Evolutionary conservation across 2,888 invertebrate species (phyloP).

Genomic region (Drosophila acutilabella): DNA sequence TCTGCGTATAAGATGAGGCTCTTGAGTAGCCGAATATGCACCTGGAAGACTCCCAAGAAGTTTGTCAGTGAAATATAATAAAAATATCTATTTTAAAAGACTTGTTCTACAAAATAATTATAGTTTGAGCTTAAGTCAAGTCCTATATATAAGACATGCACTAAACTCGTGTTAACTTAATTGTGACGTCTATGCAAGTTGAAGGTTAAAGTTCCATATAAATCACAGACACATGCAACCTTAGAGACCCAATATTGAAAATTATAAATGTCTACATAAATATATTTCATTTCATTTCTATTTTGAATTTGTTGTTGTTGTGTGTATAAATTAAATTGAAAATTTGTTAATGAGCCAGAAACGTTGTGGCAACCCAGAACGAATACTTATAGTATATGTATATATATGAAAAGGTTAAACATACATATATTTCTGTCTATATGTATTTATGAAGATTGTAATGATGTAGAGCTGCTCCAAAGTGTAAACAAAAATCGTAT

Average conservation of each 20-base stretch:
- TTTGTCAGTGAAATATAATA: too few relatives aligned
- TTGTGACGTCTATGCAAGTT: slow-evolving; percentile 61
- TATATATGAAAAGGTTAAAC: slow-evolving; percentile 31
- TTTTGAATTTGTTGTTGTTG: slow-evolving; percentile 3
- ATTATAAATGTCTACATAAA: slow-evolving; percentile 21
- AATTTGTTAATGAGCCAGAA: slow-evolving; percentile 59
- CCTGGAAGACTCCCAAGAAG: too few relatives aligned
- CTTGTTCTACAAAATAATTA: not conserved
- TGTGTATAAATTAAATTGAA: slow-evolving; percentile 48
- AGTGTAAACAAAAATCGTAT: slow-evolving; percentile 55
- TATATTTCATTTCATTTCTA: slow-evolving; percentile 11
- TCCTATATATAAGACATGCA: slow-evolving; percentile 43
- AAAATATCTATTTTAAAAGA: not conserved
- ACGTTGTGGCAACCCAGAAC: slow-evolving; percentile 32
- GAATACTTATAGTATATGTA: slow-evolving; percentile 12
- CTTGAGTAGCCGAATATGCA: too few relatives aligned
- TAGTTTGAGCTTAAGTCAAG: not conserved
- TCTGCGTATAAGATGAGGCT: too few relatives aligned
- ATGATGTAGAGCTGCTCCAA: slow-evolving; percentile 19
- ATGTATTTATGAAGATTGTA: slow-evolving; percentile 29
- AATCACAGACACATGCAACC: slow-evolving; percentile 70
- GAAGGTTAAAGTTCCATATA: slow-evolving; percentile 74
- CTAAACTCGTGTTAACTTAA: slow-evolving; percentile 51
- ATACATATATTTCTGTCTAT: slow-evolving; percentile 18
- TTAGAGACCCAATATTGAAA: slow-evolving; percentile 49